phyloP scores from a whole-genome alignment of 2,888 invertebrate species.

The Archips crataeganus region DNA sequence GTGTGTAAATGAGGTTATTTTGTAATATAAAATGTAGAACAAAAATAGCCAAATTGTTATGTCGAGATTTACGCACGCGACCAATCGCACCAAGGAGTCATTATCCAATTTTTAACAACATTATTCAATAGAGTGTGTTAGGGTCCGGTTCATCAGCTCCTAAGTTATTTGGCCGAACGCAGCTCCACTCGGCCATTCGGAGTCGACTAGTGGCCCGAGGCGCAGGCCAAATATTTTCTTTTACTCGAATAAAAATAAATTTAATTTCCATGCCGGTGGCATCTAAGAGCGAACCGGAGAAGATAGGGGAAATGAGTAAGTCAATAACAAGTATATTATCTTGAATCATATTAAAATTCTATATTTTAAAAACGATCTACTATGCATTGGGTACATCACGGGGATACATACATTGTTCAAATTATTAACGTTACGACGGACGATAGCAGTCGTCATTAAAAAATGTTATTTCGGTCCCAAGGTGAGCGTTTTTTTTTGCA shows the following conservation, averaged over 20 bases:
- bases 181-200: constrained; percentile 11
- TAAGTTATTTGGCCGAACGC: not conserved
- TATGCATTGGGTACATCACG: not conserved
- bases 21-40: not conserved
- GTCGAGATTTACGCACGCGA: constrained; percentile 44
- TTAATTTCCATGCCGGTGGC: constrained; percentile 12
- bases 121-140: constrained; percentile 45
- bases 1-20: constrained; percentile 3
- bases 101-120: constrained; percentile 47
- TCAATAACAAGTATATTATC: not conserved
- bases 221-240: constrained; percentile 6
- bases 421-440: constrained; percentile 5
- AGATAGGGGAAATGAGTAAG: constrained; percentile 38
- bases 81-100: constrained; percentile 39
- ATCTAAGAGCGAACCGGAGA: constrained; percentile 24
- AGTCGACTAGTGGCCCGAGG: not conserved
- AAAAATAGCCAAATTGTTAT: constrained; percentile 38
- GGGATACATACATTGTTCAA: not conserved
- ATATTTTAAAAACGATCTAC: not conserved
- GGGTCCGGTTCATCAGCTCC: constrained; percentile 19
- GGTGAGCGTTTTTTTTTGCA: constrained; percentile 6
- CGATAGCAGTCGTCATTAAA: constrained; percentile 3
- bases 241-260: constrained; percentile 7
- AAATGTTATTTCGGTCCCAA: constrained; percentile 20
- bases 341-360: not conserved